Base-by-base conservation (phyloP, 2,888 invertebrate species). In the Mylabris sibirica region DNA sequence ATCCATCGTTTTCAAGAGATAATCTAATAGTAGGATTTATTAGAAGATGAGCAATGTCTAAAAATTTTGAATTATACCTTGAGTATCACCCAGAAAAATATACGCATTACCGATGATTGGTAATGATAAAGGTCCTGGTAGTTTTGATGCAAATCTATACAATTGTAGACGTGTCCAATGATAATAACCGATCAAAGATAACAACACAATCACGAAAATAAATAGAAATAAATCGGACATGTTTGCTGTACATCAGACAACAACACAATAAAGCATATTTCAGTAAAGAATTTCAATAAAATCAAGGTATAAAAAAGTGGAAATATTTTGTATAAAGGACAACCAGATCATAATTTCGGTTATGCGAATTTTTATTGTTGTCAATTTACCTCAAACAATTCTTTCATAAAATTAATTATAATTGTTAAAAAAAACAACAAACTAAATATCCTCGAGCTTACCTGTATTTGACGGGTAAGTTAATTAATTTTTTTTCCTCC, bases 1-100 rank as follows among this genome's bases (percentile, higher is more conserved):
- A 20, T 63, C 49, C 34, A 24, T 41, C 3, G 53, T 41, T 59
- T 30, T 63, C 14, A 38, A 14, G 2, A 66, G 35, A 26, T 61
- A 20, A 34, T 66, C 66, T 65, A 38, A 60, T 17, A 65, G 30
- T 30, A 30, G 4, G 3, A 41, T 41, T n/a, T 4, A 5, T 41
- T 41, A 14, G 4, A 41, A 41, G 11, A 3, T 4, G 3, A 41
- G 12, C 12, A 30, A 34, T 41, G 20, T 22, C 4, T 5, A 80
- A 80, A 53, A 5, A 11, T 9, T 35, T 35, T 35, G 35, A 26
- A 60, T 34, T 53, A 60, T 62, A 65, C 72, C 68, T 64, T 70
- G 44, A 12, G 41, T 59, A 38, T 61, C 63, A 59, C 61, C 53
- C 2, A 66, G 24, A 20, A 66, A 44, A 22, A 66, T 59, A 12